Evolutionary conservation across 2,797 vertebrate species (phyloP).

Genomic region (Channa striata): DNA sequence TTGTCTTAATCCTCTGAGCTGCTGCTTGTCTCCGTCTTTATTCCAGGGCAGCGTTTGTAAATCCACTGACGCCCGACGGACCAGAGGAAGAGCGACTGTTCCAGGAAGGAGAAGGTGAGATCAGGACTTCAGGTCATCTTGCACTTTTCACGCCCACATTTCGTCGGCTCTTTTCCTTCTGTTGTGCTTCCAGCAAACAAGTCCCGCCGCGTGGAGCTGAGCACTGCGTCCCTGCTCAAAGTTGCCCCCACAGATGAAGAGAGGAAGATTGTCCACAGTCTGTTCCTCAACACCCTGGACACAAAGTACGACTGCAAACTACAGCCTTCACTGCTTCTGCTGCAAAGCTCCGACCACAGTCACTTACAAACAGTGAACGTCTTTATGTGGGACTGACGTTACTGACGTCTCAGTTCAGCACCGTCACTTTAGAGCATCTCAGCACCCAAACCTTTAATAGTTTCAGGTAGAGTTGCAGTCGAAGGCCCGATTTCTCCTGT

Average conservation of each 20-base stretch:
- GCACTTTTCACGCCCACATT: not conserved
- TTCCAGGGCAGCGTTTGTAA: conserved; percentile 92
- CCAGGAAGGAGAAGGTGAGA: conserved; percentile 91
- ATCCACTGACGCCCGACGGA: conserved; percentile 87
- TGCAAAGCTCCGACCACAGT: not conserved
- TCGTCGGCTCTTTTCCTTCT: rapidly evolving
- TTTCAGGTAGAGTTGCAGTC: too few relatives aligned
- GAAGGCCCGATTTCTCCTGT: too few relatives aligned
- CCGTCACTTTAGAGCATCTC: too few relatives aligned
- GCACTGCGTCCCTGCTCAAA: conserved; percentile 91
- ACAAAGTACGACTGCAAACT: conserved; percentile 81
- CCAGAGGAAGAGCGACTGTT: conserved; percentile 90
- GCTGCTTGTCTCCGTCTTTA: not conserved
- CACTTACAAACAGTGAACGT: too few relatives aligned
- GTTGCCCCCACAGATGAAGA: conserved; percentile 94
- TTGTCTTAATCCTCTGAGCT: too few relatives aligned
- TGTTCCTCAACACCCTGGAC: conserved; percentile 95
- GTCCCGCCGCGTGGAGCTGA: conserved; percentile 88
- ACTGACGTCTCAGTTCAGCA: too few relatives aligned
- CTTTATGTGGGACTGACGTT: too few relatives aligned
- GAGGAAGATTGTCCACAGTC: conserved; percentile 89
- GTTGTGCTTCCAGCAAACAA: conserved; percentile 87
- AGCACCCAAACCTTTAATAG: too few relatives aligned
- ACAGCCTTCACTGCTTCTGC: not conserved
- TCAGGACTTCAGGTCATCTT: not conserved